Base-by-base conservation (phyloP, 2,797 vertebrate genomes). In the Enteromius mattozi region DNA sequence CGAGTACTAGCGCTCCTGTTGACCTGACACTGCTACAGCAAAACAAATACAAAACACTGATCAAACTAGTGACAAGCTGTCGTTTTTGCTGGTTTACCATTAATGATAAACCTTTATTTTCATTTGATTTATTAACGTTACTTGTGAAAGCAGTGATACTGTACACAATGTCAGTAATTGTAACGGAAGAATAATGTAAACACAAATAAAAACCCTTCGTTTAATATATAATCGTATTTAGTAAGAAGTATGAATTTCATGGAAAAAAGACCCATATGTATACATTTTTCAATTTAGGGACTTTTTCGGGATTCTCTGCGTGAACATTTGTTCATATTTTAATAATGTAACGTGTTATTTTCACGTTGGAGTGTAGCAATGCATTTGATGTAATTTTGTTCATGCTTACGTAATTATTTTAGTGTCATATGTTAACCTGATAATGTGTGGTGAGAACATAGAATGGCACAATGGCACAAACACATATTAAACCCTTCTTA, bases 181-280 rank as follows among this genome's bases (percentile, higher is more conserved):
- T 77, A 35, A n/a, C 54, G 35, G 35, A 61, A 61, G 6, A 77
- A 56, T 16, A 42, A 77, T 14, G n/a, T 61, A 77, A 77, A 42
- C 54, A 77, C 24, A n/a, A 77, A 14, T n/a, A 40, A 59, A 40
- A 77, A 4, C 2, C 3, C 42, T 61, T 61, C 9, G 35, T 61
- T 77, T 27, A 59, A 2, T n/a, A 37, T n/a, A n/a, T 35, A 37
- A 33, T 51, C 19, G 10, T 51, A 49, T 47, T 17, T 49, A 72
- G 7, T 47, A 49, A 35, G 5, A 35, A 3, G 10, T 30, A 54
- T 21, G 1, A 14, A 33, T 21, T 51, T 5, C 27, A 2, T 33
- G 8, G 3, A 45, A 13, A n/a, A n/a, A n/a, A n/a, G n/a, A n/a
- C n/a, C n/a, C n/a, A 1, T 65, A 33, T 16, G 14, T 65, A 33